A percentile compares a stretch with the other conserved stretches of the same genome.
Conservation (phyloP, 2,113 vertebrate genomes). For the Balaeniceps rex region DNA sequence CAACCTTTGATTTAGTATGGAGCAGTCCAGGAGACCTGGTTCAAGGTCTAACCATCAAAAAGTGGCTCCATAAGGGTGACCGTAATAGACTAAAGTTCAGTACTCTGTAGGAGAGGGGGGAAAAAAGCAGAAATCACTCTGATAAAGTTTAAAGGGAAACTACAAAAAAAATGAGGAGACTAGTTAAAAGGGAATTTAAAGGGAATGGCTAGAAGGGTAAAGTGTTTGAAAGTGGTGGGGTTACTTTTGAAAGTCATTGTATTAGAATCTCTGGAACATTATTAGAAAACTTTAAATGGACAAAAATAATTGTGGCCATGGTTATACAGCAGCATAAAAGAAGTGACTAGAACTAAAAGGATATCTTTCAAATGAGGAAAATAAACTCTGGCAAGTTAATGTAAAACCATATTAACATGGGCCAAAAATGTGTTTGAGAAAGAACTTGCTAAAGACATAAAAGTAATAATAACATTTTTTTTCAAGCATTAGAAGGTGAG, state of each 20-base stretch:
- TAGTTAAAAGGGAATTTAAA: conserved; percentile 22
- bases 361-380: not conserved
- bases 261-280: not conserved
- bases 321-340: not conserved
- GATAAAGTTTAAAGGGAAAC: conserved; percentile 7
- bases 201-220: not conserved
- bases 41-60: not conserved
- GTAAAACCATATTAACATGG: not conserved
- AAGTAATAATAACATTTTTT: not conserved
- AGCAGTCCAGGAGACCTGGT: not conserved
- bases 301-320: not conserved
- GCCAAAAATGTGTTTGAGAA: not conserved
- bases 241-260: not conserved
- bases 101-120: not conserved
- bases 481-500: not conserved
- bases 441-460: not conserved
- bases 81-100: not conserved
- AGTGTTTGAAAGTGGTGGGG: not conserved
- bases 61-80: not conserved
- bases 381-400: not conserved
- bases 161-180: not conserved
- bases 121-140: not conserved
- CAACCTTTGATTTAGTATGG: not conserved
- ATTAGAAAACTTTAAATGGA: not conserved
- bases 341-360: not conserved